Percentiles rank a stretch among this genome's conserved stretches.
phyloP scores from a whole-genome alignment of 2,797 vertebrate species.

The Gambelia wislizenii region DNA sequence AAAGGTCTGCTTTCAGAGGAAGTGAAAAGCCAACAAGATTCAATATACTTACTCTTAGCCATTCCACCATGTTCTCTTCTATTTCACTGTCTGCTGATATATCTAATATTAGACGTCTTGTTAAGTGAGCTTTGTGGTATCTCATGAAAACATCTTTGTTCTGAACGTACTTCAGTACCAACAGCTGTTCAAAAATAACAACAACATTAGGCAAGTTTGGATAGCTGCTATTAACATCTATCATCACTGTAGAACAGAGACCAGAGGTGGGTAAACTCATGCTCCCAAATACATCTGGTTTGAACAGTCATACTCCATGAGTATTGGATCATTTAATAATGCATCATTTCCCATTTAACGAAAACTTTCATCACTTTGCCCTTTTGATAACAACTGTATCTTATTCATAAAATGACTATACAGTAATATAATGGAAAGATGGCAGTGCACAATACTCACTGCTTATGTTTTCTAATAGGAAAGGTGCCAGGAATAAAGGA shows the following conservation, averaged over 20 bases:
- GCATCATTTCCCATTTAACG: not conserved
- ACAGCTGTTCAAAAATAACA: conserved; percentile 82
- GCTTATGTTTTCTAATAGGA: not conserved
- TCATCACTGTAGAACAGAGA: not conserved
- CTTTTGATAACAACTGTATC: conserved; percentile 17
- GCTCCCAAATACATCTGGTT: not conserved
- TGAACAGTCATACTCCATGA: not conserved
- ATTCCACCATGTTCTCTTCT: conserved; percentile 99
- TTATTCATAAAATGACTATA: not conserved
- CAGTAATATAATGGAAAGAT: not conserved
- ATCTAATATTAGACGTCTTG: conserved; percentile 95
- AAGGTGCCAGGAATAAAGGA: not conserved
- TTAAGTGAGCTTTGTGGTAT: conserved; percentile 98
- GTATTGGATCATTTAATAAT: conserved; percentile 1
- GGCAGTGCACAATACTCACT: not conserved
- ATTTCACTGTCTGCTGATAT: conserved; percentile 99
- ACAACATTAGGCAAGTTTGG: conserved; percentile 47
- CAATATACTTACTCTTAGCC: conserved; percentile 90
- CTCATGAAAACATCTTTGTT: conserved; percentile 99
- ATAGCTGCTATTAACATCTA: conserved; percentile 14
- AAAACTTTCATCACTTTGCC: not conserved
- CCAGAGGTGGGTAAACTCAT: not conserved
- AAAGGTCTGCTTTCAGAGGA: not conserved
- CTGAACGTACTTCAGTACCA: conserved; percentile 98
- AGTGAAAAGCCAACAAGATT: not conserved